Evolutionary conservation across 2,113 vertebrate species (phyloP).

Genomic region (Origma solitaria): DNA sequence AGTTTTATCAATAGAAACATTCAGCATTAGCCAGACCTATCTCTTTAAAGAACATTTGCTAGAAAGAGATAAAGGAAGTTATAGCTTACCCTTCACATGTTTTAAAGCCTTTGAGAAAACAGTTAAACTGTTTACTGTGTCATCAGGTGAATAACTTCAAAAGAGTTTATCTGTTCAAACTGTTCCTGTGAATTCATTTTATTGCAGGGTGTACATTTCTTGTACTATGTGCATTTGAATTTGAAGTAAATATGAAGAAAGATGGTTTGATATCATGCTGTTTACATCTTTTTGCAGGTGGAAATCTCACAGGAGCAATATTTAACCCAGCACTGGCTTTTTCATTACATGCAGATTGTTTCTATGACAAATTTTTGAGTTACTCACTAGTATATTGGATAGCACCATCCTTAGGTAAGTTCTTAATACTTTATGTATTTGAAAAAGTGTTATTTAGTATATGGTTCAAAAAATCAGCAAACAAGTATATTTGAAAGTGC

Average conservation of each 20-base stretch:
- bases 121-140: background rate
- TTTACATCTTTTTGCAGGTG: constrained; percentile 75
- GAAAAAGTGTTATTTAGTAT: background rate
- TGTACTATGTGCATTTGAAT: background rate
- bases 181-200: background rate
- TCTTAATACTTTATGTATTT: background rate
- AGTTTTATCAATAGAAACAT: background rate
- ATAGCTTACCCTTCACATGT: background rate
- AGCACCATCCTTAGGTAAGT: constrained; percentile 86
- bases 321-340: constrained; percentile 92
- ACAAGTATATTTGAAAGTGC: background rate
- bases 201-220: background rate
- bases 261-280: background rate
- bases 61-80: background rate
- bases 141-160: background rate
- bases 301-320: constrained; percentile 84
- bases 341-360: constrained; percentile 85
- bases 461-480: background rate
- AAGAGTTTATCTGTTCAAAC: background rate
- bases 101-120: background rate
- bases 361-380: constrained; percentile 77
- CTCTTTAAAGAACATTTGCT: background rate
- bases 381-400: constrained; percentile 87
- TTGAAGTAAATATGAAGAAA: background rate
- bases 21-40: background rate